Evolutionary conservation across 2,888 invertebrate genomes (phyloP).

Genomic region (Torymus tubicola): DNA sequence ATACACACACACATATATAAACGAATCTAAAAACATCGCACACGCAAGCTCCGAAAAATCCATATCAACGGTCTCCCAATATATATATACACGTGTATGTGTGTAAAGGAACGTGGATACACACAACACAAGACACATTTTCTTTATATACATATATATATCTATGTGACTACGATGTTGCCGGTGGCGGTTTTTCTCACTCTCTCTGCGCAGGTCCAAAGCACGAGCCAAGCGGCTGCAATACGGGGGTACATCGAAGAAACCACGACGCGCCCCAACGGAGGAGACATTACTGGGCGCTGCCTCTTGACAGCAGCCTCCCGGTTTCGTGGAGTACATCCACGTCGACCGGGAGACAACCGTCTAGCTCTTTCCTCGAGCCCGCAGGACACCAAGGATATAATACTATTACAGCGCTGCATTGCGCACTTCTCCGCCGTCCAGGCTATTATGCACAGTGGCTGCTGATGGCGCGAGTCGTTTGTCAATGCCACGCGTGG

Average conservation of each 20-base stretch:
- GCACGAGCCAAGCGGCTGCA: conserved; percentile 79
- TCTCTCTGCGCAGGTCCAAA: conserved; percentile 77
- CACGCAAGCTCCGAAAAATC: too few species aligned
- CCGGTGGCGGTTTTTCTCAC: neutral
- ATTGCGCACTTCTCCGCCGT: too few species aligned
- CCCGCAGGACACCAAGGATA: neutral
- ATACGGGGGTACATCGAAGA: conserved; percentile 76
- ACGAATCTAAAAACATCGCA: too few species aligned
- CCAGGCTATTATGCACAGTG: neutral
- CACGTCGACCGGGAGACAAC: conserved; percentile 96
- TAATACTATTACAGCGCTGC: neutral
- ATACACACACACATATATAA: too few species aligned
- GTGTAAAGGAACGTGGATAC: too few species aligned
- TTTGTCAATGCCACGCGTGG: too few species aligned
- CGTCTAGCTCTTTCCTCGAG: conserved; percentile 76
- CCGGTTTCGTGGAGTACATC: conserved; percentile 92
- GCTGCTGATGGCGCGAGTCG: neutral
- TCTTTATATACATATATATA: too few species aligned
- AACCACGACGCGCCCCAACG: conserved; percentile 80
- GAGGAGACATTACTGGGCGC: conserved; percentile 84
- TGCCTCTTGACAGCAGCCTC: conserved; percentile 92
- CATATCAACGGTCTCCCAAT: too few species aligned
- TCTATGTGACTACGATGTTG: too few species aligned
- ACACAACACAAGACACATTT: too few species aligned
- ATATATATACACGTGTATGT: too few species aligned